Base-by-base conservation (phyloP, 2,797 vertebrate species). In the Oceanodroma leucorhoa region DNA sequence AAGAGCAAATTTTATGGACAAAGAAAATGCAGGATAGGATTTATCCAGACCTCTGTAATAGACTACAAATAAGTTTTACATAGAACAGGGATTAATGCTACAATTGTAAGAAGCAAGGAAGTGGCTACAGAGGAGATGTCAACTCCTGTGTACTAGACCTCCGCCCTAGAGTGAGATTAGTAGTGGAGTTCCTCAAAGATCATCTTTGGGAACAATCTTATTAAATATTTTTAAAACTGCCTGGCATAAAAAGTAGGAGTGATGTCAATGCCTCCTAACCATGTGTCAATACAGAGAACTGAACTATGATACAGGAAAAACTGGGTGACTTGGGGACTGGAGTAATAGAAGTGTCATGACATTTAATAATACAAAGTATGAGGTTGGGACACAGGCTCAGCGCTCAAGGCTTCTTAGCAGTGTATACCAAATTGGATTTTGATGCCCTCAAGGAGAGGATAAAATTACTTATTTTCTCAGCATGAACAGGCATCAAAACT, bases 381-480 rank as follows among this genome's bases (percentile, higher is more conserved):
- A 96, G 80, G 83, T 48, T 94, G 92, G 90, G 69, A 93, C 93
- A 95, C 61, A 57, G 58, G 72, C 93, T 91, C 80, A 46, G 69
- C 3, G 43, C 94, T 96, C 80, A 91, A 95, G 94, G 90, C 94
- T 94, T 86, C 87, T 95, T 95, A 94, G 88, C 72, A 46, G 85
- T 46, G 34, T 94, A 88, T 69, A 81, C 76, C 86, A 95, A 95
- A 96, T 95, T 95, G 94, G 96, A 96, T 96, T 95, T 94, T 78
- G 87, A 95, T 95, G 80, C 90, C 95, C 93, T 95, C 85, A 75
- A 95, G 94, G 91, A 95, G 53, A 91, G 58, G 87, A 96, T 83
- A 96, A 95, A 95, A 96, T 95, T 95, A 96, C 94, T 95, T 95
- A 93, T 90, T 96, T 94, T 90, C 83, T 95, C 96, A 91, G 84